Conservation (phyloP, 2,113 vertebrate species). For the Macaca nemestrina region DNA sequence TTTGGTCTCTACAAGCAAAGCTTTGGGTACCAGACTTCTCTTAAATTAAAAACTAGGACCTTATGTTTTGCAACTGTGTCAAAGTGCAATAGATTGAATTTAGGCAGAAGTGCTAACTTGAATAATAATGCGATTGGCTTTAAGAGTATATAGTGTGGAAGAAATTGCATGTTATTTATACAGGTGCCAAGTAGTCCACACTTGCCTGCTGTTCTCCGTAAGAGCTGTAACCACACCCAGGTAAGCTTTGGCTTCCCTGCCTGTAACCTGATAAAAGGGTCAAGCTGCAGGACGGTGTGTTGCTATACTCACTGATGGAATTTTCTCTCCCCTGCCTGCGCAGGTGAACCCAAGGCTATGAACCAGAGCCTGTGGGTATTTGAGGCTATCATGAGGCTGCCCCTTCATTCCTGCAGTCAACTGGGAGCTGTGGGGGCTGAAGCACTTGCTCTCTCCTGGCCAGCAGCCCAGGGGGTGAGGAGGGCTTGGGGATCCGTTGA, state of each 20-base stretch:
- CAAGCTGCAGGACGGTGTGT: not conserved
- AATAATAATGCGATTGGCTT: not conserved
- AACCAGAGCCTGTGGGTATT: not conserved
- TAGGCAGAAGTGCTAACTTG: not conserved
- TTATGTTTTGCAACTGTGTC: not conserved
- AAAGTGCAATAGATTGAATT: not conserved
- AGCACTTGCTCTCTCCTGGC: not conserved
- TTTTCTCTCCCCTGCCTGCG: not conserved
- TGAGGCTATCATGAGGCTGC: not conserved
- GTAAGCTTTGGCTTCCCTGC: not conserved
- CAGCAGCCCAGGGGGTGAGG: not conserved
- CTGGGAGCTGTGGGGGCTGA: not conserved
- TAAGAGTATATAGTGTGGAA: not conserved
- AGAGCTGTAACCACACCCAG: not conserved
- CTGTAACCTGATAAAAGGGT: not conserved
- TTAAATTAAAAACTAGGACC: not conserved
- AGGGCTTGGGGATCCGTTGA: not conserved
- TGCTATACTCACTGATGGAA: not conserved
- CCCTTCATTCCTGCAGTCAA: accelerated
- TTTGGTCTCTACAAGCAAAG: not conserved
- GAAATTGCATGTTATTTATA: not conserved
- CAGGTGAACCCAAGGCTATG: not conserved
- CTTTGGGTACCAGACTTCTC: not conserved
- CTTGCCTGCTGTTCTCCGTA: not conserved
- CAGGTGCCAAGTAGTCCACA: not conserved